Conservation (phyloP, 2,888 invertebrate species). For the Notodonta ziczac region DNA sequence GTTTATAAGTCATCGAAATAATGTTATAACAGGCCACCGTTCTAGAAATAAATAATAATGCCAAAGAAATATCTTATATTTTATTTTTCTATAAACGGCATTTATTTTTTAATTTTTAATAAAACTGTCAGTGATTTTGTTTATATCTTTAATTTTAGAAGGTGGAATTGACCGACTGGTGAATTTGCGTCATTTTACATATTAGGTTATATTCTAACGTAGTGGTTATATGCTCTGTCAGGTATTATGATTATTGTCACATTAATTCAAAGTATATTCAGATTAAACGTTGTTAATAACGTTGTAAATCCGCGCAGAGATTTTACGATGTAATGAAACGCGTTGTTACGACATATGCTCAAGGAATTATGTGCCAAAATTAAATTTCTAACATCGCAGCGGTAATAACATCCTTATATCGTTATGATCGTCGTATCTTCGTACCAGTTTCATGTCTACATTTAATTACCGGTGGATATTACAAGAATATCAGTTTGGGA, state of each 20-base stretch:
- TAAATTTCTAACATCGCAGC: slow-evolving; percentile 44
- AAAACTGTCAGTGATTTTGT: not conserved
- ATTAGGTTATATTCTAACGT: no score
- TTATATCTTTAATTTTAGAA: no score
- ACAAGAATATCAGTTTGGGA: not conserved
- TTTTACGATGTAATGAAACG: slow-evolving; percentile 48
- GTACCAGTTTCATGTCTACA: slow-evolving; percentile 29
- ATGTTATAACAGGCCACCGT: not conserved
- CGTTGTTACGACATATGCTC: slow-evolving; percentile 42
- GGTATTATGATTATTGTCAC: not conserved
- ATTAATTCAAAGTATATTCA: not conserved
- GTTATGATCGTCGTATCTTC: slow-evolving; percentile 33
- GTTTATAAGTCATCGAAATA: not conserved
- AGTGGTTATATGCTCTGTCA: no score
- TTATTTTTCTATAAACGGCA: not conserved
- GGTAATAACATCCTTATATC: slow-evolving; percentile 37
- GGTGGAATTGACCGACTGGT: no score
- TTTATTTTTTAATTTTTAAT: not conserved
- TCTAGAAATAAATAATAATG: no score
- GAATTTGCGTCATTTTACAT: no score
- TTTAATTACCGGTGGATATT: slow-evolving; percentile 27
- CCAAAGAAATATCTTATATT: not conserved
- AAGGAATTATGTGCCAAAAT: slow-evolving; percentile 44
- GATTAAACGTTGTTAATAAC: slow-evolving; percentile 26
- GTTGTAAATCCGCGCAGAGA: slow-evolving; percentile 34